Base-by-base conservation (phyloP, 1,140 invertebrate species). In the Philotrypesis tridentata region DNA sequence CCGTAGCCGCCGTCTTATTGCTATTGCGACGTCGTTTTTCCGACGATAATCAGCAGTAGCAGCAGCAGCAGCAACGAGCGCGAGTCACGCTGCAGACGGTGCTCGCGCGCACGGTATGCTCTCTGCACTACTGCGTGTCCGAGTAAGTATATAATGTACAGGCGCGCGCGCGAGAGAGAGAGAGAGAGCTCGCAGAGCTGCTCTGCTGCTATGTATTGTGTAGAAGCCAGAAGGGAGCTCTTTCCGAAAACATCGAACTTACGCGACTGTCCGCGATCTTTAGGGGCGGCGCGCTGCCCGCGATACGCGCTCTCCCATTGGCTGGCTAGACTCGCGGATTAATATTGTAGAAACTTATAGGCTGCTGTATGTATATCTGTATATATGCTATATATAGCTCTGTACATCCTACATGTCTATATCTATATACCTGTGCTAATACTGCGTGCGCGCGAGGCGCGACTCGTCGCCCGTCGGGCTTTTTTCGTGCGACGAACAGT, bases 221-320 rank as follows among this genome's bases (percentile, higher is more conserved):
- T 37, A 37, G 3, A 37, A 5, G 4, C 33, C 33, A 37, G 33
- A 37, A 55, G 48, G 48, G 48, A 55, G 23, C 61, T 77, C 63
- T 83, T 84, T 48, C 78, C 31, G 73, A 84, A 80, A 80, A 80
- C 84, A 80, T 84, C 70, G 73, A 65, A 3, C 71, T 74, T 61
- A 8, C 21, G 33, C 31, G 60, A 63, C 61, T 71, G 29, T 23
- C 37, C 48, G 55, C 43, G 48, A 74, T 75, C 61, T 72, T 74
- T 80, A 80, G 60, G 40, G 48, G 63, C 74, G 43, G 76, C 77
- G 31, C 75, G 40, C 79, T 72, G 12, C 29, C 71, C 21, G 21
- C 70, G 71, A 74, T 31, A 40, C 37, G 14, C 33, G 17, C 70
- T 9, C 43, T 79, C 25, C 48, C 21, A 79, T 79, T 79, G 78